These are phyloP conservation scores for Timema cristinae DNA, from an alignment of 2,888 invertebrate genomes.

Conservation along the genomic window DNA sequence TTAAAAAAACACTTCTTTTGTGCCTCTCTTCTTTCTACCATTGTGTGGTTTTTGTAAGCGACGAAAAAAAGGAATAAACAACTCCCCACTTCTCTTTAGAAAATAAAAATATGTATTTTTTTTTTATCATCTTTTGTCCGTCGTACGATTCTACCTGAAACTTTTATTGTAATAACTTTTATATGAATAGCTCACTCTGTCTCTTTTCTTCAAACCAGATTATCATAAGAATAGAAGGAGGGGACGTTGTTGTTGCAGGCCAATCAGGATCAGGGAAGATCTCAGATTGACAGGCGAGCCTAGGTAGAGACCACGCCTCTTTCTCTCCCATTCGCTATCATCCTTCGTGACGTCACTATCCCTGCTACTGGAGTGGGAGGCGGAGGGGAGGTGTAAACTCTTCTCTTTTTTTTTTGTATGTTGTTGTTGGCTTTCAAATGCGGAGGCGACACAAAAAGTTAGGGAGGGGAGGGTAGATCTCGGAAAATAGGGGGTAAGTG, in stretches of 20 bases:
- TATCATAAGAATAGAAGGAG: slow-evolving; percentile 21
- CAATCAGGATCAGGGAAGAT: slow-evolving; percentile 17
- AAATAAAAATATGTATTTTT: slow-evolving; percentile 8
- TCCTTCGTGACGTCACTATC: not conserved
- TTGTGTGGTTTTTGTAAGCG: slow-evolving; percentile 1
- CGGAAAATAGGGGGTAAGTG: no score
- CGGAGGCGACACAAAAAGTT: no score
- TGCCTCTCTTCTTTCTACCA: not conserved
- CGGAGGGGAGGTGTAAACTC: not conserved
- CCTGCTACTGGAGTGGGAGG: slow-evolving; percentile 1
- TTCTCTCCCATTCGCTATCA: not conserved
- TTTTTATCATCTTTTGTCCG: slow-evolving; percentile 12
- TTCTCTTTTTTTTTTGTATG: no score
- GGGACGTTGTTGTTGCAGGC: slow-evolving; percentile 7
- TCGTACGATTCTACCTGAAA: not conserved
- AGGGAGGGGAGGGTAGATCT: no score
- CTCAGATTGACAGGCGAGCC: slow-evolving; percentile 8
- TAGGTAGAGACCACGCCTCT: slow-evolving; percentile 12
- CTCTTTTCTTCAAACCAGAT: not conserved
- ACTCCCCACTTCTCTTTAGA: slow-evolving; percentile 11
- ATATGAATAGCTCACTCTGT: not conserved
- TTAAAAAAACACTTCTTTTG: slow-evolving; percentile 15
- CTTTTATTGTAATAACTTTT: not conserved
- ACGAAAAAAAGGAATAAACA: slow-evolving; percentile 2
- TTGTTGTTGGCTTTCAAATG: no score